Evolutionary conservation across 2,888 invertebrate species (phyloP).

Genomic region (Pseudeuparius sepicola): DNA sequence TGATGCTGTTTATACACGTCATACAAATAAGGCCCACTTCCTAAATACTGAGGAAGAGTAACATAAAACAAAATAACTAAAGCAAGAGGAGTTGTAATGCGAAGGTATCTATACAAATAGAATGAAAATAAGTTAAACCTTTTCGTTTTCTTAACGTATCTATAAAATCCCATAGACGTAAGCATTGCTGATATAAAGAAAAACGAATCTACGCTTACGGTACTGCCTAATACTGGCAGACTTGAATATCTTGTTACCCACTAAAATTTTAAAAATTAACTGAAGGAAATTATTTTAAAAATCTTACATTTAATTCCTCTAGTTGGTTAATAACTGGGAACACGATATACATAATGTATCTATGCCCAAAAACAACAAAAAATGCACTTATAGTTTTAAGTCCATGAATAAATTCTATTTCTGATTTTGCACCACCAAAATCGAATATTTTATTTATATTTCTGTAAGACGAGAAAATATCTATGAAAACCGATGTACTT

Average conservation of each 20-base stretch:
- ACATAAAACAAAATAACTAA: constrained; percentile 38
- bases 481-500: too few species aligned
- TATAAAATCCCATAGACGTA: constrained; percentile 39
- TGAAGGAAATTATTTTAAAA: background rate
- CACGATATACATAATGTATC: constrained; percentile 28
- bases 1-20: constrained; percentile 18
- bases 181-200: constrained; percentile 51
- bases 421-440: constrained; percentile 16
- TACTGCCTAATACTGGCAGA: constrained; percentile 35
- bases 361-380: constrained; percentile 42
- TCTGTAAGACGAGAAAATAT: constrained; percentile 25
- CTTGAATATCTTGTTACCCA: constrained; percentile 31
- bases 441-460: constrained; percentile 25
- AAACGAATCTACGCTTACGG: constrained; percentile 52
- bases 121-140: constrained; percentile 33
- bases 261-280: constrained; percentile 29
- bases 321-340: constrained; percentile 24
- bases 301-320: constrained; percentile 23
- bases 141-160: constrained; percentile 30
- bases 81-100: constrained; percentile 41
- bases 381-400: constrained; percentile 40
- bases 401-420: constrained; percentile 40
- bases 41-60: constrained; percentile 38
- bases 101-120: constrained; percentile 39
- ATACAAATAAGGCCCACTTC: constrained; percentile 40